These are phyloP conservation scores for Reinhardtius hippoglossoides DNA, from an alignment of 2,113 vertebrate genomes.

Conservation along the genomic window DNA sequence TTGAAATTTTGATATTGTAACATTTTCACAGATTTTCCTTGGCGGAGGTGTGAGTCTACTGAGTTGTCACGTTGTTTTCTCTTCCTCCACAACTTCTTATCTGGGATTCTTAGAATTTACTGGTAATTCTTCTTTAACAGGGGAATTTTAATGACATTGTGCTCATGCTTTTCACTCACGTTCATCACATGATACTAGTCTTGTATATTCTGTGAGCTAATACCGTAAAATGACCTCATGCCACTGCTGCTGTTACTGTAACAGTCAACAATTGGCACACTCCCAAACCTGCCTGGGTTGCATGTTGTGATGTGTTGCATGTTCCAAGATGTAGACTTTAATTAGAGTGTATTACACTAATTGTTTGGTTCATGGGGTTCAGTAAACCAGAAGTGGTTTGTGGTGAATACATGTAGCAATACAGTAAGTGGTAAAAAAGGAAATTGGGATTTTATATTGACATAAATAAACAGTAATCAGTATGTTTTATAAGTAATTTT, in stretches of 20 bases:
- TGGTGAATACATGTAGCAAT: neutral
- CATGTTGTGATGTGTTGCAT: neutral
- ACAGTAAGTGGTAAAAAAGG: neutral
- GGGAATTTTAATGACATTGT: neutral
- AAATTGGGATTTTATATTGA: neutral
- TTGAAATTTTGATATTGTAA: no score
- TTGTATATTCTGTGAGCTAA: neutral
- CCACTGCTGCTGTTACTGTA: neutral
- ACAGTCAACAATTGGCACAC: conserved; percentile 1
- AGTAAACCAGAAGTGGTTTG: neutral
- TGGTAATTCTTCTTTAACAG: neutral
- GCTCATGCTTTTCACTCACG: neutral
- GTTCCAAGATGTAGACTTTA: conserved; percentile 6
- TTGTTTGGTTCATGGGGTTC: neutral
- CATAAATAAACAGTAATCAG: neutral
- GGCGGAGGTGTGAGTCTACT: no score
- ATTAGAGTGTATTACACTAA: conserved; percentile 3
- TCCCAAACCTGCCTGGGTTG: conserved; percentile 7
- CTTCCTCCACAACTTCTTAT: neutral
- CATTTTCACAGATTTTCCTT: no score
- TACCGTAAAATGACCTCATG: neutral
- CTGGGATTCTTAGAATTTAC: no score
- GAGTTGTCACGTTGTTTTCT: neutral
- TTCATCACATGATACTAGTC: neutral
- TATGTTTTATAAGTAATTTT: neutral